Conservation (phyloP, 2,113 vertebrate species). For the Thalassoma bifasciatum region DNA sequence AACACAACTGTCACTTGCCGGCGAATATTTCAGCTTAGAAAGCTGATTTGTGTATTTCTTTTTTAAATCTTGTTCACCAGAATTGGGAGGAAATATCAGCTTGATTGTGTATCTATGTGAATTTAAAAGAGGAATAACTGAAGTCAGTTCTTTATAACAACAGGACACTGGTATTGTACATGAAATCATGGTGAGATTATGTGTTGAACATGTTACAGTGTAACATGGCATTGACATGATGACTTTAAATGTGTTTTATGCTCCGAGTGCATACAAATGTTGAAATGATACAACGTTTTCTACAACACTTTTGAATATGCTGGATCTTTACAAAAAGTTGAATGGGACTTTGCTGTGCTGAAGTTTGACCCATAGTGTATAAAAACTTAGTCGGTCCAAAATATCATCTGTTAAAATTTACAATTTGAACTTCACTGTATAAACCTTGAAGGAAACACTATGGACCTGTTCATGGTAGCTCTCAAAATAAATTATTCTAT, state of each 20-base stretch:
- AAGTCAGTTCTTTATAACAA: slow-evolving; percentile 9
- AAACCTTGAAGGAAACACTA: slow-evolving; percentile 66
- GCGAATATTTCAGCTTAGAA: not conserved
- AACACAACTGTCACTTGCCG: not conserved
- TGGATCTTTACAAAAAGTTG: slow-evolving; percentile 47
- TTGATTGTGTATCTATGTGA: slow-evolving; percentile 10
- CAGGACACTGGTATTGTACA: slow-evolving; percentile 32
- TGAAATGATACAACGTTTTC: slow-evolving; percentile 56
- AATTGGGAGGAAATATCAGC: not conserved
- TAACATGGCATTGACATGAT: slow-evolving; percentile 29
- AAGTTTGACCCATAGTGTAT: slow-evolving; percentile 41
- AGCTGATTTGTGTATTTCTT: not conserved
- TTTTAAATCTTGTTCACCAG: not conserved
- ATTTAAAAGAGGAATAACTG: slow-evolving; percentile 9
- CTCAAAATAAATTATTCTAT: slow-evolving; percentile 83
- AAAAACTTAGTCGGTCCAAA: slow-evolving; percentile 49
- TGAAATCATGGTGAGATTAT: slow-evolving; percentile 28
- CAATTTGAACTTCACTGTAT: slow-evolving; percentile 75
- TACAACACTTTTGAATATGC: slow-evolving; percentile 50
- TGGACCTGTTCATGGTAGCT: slow-evolving; percentile 73
- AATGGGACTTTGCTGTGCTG: slow-evolving; percentile 55
- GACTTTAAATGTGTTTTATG: slow-evolving; percentile 56
- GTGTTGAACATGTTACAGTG: slow-evolving; percentile 35
- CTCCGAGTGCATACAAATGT: slow-evolving; percentile 47
- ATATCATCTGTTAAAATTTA: slow-evolving; percentile 70